These are phyloP conservation scores for Coregonus suidteri DNA, from an alignment of 2,797 vertebrate species.

Conservation along the genomic window DNA sequence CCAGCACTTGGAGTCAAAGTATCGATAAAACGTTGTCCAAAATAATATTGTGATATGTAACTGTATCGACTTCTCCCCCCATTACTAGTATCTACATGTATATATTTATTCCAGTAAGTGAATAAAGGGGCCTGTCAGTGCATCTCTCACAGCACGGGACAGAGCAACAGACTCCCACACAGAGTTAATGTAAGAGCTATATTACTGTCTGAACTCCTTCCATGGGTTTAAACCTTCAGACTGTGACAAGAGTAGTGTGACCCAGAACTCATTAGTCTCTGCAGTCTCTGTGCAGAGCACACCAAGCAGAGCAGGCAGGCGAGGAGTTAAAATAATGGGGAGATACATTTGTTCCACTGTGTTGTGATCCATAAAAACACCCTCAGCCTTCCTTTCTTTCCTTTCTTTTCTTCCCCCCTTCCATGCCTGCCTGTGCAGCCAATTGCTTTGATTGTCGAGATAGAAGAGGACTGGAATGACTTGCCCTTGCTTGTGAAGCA, in stretches of 20 bases:
- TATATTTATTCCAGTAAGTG: constrained; percentile 28
- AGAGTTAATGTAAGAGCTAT: constrained; percentile 37
- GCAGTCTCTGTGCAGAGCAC: constrained; percentile 28
- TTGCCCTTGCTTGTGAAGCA: constrained; percentile 98
- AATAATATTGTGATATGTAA: background rate
- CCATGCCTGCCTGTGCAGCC: constrained; percentile 85
- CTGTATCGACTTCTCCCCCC: constrained; percentile 52
- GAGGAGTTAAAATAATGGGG: constrained; percentile 86
- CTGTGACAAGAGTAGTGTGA: constrained; percentile 49
- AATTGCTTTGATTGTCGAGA: constrained; percentile 97
- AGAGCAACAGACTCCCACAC: constrained; percentile 34
- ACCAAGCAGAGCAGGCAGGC: constrained; percentile 52
- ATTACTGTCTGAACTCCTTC: constrained; percentile 35
- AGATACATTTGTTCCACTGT: constrained; percentile 80
- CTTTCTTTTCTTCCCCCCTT: constrained; percentile 72
- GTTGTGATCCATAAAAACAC: constrained; percentile 88
- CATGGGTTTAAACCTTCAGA: constrained; percentile 45
- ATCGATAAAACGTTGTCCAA: background rate
- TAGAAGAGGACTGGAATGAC: constrained; percentile 92
- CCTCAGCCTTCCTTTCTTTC: constrained; percentile 75
- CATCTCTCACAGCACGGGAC: constrained; percentile 5
- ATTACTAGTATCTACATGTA: constrained; percentile 62
- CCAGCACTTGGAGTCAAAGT: too few relatives aligned
- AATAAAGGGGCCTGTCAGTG: constrained; percentile 43
- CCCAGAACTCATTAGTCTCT: constrained; percentile 51